Evolutionary conservation across 2,113 vertebrate genomes (phyloP).

Genomic region (Tetraodon nigroviridis): DNA sequence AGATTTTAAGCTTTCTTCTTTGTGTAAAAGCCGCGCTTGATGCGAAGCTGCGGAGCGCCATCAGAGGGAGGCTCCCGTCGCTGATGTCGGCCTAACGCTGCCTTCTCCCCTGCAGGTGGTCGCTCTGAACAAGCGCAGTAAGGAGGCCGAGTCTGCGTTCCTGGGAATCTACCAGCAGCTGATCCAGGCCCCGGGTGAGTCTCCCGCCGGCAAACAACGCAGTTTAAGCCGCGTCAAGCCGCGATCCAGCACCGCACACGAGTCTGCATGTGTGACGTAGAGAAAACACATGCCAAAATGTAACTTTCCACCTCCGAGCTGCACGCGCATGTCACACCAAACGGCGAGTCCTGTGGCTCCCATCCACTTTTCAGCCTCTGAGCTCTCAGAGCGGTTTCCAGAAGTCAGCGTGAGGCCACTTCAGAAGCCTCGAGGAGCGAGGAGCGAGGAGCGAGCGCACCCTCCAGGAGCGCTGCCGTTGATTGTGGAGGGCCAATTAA

Average conservation of each 20-base stretch:
- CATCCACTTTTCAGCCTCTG: conserved; percentile 66
- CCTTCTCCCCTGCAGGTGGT: conserved; percentile 83
- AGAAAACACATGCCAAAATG: too few relatives aligned
- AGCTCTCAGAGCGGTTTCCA: conserved; percentile 63
- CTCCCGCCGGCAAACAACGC: conserved; percentile 47
- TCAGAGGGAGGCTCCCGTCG: conserved; percentile 3
- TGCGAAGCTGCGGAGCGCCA: conserved; percentile 2
- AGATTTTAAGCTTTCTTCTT: conserved; percentile 23
- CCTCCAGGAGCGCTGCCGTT: conserved; percentile 57
- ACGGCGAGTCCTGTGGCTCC: conserved; percentile 58
- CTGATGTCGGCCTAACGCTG: conserved; percentile 37
- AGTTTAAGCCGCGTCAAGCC: too few relatives aligned
- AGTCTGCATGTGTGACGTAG: too few relatives aligned
- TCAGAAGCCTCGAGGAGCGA: conserved; percentile 68
- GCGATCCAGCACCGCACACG: too few relatives aligned
- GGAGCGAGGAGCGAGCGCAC: conserved; percentile 48
- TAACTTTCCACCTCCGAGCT: too few relatives aligned
- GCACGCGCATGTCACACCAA: conserved; percentile 6
- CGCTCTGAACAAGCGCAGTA: conserved; percentile 93
- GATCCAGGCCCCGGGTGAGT: conserved; percentile 94
- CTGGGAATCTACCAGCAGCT: conserved; percentile 95
- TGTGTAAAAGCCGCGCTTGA: conserved; percentile 14
- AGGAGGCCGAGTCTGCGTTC: conserved; percentile 95
- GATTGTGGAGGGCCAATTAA: conserved; percentile 75
- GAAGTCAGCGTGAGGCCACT: conserved; percentile 70